These are phyloP conservation scores for Myiothlypis coronata DNA, from an alignment of 2,797 vertebrate genomes.

Conservation along the genomic window DNA sequence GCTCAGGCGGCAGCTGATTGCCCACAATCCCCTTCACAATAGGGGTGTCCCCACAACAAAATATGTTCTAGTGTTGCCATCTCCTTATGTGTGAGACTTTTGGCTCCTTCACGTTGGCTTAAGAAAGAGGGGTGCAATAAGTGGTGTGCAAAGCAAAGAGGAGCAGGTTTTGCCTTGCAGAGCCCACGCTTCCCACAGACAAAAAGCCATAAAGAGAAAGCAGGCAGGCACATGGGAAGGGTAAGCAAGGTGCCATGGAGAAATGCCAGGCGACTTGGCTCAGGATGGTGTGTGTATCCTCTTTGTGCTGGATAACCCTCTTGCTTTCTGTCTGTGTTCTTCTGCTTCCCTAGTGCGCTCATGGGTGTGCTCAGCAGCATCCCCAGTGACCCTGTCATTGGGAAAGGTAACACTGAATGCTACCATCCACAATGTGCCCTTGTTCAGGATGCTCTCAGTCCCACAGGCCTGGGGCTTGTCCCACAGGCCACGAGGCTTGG, in stretches of 20 bases:
- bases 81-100: fast-evolving
- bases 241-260: fast-evolving
- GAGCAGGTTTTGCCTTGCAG: neutral
- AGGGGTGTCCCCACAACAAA: fast-evolving
- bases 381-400: fast-evolving
- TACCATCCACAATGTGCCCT: neutral
- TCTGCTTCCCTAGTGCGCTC: neutral
- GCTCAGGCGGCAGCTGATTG: neutral
- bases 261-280: neutral
- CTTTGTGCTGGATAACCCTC: neutral
- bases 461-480: neutral
- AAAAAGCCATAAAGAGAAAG: neutral
- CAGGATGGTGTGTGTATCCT: fast-evolving
- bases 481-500: fast-evolving
- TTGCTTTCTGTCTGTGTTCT: neutral
- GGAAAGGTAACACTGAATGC: fast-evolving
- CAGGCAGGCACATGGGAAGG: neutral
- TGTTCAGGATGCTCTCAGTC: neutral
- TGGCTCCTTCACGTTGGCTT: neutral
- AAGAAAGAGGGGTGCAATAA: fast-evolving
- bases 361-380: neutral
- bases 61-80: fast-evolving
- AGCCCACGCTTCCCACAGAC: fast-evolving
- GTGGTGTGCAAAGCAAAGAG: neutral
- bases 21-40: fast-evolving